Percentiles rank a stretch among this genome's conserved stretches.
Conservation (phyloP, 2,113 vertebrate genomes). For the Corapipo altera region DNA sequence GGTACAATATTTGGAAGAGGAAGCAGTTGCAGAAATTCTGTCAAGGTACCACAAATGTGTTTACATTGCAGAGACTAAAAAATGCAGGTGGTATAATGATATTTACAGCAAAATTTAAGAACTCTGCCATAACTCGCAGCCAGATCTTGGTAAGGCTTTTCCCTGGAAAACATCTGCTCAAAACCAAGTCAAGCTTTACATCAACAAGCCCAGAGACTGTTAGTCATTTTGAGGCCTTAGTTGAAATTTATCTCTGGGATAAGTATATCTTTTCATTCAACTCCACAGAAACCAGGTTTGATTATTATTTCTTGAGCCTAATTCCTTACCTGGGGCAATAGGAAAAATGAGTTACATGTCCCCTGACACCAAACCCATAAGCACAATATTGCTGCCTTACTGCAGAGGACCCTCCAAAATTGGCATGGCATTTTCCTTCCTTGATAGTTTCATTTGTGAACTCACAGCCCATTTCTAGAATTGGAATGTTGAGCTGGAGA, state of each 20-base stretch:
- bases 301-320: not conserved
- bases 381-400: not conserved
- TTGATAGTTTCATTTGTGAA: not conserved
- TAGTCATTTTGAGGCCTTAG: not conserved
- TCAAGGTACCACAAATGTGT: not conserved
- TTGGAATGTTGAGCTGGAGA: not conserved
- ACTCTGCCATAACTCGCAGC: not conserved
- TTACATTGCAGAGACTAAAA: not conserved
- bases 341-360: not conserved
- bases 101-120: not conserved
- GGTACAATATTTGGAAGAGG: not conserved
- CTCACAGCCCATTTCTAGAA: not conserved
- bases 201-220: not conserved
- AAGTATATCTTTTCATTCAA: not conserved
- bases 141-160: not conserved
- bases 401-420: not conserved
- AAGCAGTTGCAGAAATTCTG: slow-evolving; percentile 20
- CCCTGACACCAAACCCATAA: not conserved
- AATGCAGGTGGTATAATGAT: not conserved
- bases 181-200: not conserved
- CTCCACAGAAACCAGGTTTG: not conserved
- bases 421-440: not conserved
- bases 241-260: not conserved
- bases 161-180: not conserved
- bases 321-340: not conserved